A percentile compares a stretch with the other conserved stretches of the same genome.
phyloP scores from a whole-genome alignment of 2,797 vertebrate species.

The Leptatherina wallacei region DNA sequence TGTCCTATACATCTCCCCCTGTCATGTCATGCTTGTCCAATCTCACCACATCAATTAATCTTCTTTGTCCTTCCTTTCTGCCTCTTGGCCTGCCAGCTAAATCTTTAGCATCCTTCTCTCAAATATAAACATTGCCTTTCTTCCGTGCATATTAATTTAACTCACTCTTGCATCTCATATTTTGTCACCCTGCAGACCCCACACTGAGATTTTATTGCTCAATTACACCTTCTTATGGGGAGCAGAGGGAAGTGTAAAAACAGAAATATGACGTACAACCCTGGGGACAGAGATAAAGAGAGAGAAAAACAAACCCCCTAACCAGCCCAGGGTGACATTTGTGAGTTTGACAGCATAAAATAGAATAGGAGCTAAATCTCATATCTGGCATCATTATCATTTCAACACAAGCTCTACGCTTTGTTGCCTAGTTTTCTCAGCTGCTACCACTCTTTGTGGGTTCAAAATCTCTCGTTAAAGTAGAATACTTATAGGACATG shows the following conservation, averaged over 20 bases:
- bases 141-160: neutral
- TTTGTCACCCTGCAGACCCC: constrained; percentile 6
- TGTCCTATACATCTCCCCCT: constrained; percentile 11
- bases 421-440: constrained; percentile 37
- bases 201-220: constrained; percentile 42
- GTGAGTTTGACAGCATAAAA: constrained; percentile 42
- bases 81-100: constrained; percentile 6
- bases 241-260: constrained; percentile 23
- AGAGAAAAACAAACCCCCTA: constrained; percentile 40
- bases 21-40: constrained; percentile 9
- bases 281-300: constrained; percentile 37
- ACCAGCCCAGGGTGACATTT: constrained; percentile 40
- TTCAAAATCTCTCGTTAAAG: constrained; percentile 55
- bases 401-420: constrained; percentile 47
- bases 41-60: constrained; percentile 14
- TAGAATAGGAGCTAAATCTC: constrained; percentile 41
- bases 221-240: constrained; percentile 47
- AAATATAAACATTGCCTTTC: neutral
- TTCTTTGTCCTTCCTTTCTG: constrained; percentile 17
- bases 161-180: neutral
- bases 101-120: neutral
- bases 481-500: constrained; percentile 68
- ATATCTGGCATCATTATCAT: constrained; percentile 49
- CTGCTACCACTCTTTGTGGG: constrained; percentile 37
- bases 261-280: constrained; percentile 28